phyloP scores from a whole-genome alignment of 2,888 invertebrate species.

The Platypus cylindrus region DNA sequence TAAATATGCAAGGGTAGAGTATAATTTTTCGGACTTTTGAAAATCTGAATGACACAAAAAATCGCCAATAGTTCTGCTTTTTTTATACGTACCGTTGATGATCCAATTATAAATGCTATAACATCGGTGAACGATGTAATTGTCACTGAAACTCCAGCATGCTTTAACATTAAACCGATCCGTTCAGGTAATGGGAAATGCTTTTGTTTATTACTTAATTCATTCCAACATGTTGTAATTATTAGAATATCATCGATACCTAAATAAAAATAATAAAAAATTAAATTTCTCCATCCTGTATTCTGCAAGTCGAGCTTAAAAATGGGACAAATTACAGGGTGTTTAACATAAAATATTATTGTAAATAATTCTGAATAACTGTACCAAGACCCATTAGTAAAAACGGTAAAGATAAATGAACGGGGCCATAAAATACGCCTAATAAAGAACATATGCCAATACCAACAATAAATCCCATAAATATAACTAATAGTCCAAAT shows the following conservation, averaged over 20 bases:
- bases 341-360: not conserved
- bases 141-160: slow-evolving; percentile 73
- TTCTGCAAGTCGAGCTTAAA: not conserved
- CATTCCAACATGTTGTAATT: slow-evolving; percentile 66
- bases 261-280: slow-evolving; percentile 10
- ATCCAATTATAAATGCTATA: slow-evolving; percentile 65
- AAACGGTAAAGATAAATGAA: slow-evolving; percentile 72
- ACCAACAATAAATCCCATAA: slow-evolving; percentile 58
- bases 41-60: no score
- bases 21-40: not conserved
- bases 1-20: not conserved
- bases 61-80: no score
- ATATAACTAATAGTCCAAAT: slow-evolving; percentile 58
- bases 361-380: not conserved
- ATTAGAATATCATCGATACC: slow-evolving; percentile 81
- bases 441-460: slow-evolving; percentile 59
- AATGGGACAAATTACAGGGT: not conserved
- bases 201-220: slow-evolving; percentile 42
- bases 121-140: slow-evolving; percentile 75
- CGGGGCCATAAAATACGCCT: slow-evolving; percentile 64
- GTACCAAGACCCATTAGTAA: slow-evolving; percentile 59
- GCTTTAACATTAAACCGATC: slow-evolving; percentile 58
- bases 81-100: slow-evolving; percentile 51
- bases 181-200: slow-evolving; percentile 46
- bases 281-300: not conserved